These are phyloP conservation scores for Cryptomyrus ogoouensis DNA, from an alignment of 2,113 vertebrate species.

Conservation along the genomic window DNA sequence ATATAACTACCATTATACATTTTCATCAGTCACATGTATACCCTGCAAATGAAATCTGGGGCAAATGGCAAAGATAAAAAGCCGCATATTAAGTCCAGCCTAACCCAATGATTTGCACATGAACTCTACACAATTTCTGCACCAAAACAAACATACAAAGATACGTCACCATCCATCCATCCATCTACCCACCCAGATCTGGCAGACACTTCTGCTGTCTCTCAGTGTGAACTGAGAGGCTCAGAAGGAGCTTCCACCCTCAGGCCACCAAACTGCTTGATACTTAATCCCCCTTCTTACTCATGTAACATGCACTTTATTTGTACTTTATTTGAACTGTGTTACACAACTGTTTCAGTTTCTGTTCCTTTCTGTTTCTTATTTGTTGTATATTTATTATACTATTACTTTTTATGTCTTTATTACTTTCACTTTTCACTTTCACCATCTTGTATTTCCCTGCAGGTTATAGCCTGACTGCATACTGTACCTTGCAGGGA, in stretches of 20 bases:
- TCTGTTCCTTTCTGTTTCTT: not conserved
- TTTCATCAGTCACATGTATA: not conserved
- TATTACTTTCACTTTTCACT: not conserved
- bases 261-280: not conserved
- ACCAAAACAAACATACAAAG: not conserved
- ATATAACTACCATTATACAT: not conserved
- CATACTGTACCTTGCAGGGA: not conserved
- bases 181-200: not conserved
- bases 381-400: not conserved
- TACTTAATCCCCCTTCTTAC: not conserved
- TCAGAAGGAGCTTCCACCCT: not conserved
- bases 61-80: not conserved
- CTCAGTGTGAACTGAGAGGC: not conserved
- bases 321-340: not conserved
- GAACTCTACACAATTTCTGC: not conserved
- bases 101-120: not conserved
- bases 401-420: not conserved
- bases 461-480: not conserved
- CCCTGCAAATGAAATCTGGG: not conserved
- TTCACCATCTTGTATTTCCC: not conserved
- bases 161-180: not conserved
- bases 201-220: not conserved
- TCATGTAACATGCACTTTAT: not conserved
- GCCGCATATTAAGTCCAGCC: not conserved
- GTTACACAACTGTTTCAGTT: not conserved